Conservation (phyloP, 2,113 vertebrate species). For the Hassar affinis region DNA sequence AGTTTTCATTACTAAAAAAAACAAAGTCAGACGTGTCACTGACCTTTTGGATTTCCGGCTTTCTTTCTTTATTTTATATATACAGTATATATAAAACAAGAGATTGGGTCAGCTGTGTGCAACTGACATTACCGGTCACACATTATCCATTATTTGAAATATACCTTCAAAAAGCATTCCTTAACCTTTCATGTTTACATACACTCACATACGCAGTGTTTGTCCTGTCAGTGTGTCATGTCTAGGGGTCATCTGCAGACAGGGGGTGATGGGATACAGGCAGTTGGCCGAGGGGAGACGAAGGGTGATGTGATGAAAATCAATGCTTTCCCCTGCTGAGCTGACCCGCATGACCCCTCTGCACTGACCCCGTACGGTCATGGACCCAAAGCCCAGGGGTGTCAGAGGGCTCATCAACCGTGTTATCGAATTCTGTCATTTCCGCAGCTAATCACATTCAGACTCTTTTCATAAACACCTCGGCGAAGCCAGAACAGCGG, state of each 20-base stretch:
- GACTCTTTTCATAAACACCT: constrained; percentile 53
- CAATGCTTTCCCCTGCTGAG: constrained; percentile 37
- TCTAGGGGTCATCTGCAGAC: constrained; percentile 44
- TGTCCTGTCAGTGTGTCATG: constrained; percentile 47
- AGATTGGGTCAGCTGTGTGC: not conserved
- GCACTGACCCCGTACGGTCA: constrained; percentile 17
- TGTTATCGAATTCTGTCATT: constrained; percentile 58
- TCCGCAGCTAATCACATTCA: constrained; percentile 61
- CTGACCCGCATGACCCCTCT: constrained; percentile 47
- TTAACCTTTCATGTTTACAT: constrained; percentile 12
- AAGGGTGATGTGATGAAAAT: constrained; percentile 43
- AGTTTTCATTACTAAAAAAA: not conserved
- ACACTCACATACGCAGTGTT: constrained; percentile 18
- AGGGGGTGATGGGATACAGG: constrained; percentile 29
- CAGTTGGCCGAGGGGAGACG: constrained; percentile 1
- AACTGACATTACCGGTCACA: not conserved
- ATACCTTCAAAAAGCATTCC: constrained; percentile 49
- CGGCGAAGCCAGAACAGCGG: constrained; percentile 18
- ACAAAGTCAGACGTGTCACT: not conserved
- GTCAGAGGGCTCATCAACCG: constrained; percentile 40
- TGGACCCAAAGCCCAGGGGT: constrained; percentile 32
- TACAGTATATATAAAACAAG: not conserved
- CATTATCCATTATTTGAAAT: constrained; percentile 44
- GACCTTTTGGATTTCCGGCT: not conserved
- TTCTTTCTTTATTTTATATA: not conserved